Conservation (phyloP, 2,888 invertebrate species). For the Zootermopsis nevadensis region DNA sequence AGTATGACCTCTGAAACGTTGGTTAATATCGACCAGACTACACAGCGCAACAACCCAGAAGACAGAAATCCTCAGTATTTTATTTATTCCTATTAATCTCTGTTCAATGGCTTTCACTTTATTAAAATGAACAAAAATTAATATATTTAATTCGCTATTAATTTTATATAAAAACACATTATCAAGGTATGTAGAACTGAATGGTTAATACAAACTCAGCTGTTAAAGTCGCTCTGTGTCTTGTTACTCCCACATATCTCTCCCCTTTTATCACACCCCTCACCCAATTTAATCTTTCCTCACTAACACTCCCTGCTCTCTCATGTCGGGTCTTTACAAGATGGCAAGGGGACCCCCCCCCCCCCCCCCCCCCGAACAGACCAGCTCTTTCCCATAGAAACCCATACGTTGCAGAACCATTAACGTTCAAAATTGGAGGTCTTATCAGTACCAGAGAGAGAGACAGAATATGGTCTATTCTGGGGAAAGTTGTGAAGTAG, state of each 20-base stretch:
- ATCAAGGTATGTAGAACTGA: no score
- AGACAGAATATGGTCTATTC: neutral
- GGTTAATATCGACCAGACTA: no score
- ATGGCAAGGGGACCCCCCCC: neutral
- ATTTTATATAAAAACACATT: no score
- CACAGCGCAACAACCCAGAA: no score
- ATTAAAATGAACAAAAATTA: no score
- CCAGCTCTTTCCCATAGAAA: slow-evolving; percentile 1
- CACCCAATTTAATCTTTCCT: slow-evolving; percentile 28
- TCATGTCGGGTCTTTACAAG: slow-evolving; percentile 7
- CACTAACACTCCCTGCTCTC: slow-evolving; percentile 9
- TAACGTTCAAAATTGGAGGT: slow-evolving; percentile 37
- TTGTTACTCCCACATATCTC: neutral
- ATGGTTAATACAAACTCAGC: no score
- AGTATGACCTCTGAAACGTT: no score
- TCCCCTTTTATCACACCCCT: neutral
- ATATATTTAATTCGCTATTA: no score
- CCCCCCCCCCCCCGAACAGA: neutral
- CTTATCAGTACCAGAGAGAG: slow-evolving; percentile 12
- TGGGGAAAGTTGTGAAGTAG: slow-evolving; percentile 29
- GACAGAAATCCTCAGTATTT: no score
- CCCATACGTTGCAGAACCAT: slow-evolving; percentile 36
- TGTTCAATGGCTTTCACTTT: no score
- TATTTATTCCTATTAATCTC: no score
- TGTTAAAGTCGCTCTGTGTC: neutral